A percentile compares a stretch with the other conserved stretches of the same genome.
Conservation (phyloP, 1,140 invertebrate species). For the Homarus americanus region DNA sequence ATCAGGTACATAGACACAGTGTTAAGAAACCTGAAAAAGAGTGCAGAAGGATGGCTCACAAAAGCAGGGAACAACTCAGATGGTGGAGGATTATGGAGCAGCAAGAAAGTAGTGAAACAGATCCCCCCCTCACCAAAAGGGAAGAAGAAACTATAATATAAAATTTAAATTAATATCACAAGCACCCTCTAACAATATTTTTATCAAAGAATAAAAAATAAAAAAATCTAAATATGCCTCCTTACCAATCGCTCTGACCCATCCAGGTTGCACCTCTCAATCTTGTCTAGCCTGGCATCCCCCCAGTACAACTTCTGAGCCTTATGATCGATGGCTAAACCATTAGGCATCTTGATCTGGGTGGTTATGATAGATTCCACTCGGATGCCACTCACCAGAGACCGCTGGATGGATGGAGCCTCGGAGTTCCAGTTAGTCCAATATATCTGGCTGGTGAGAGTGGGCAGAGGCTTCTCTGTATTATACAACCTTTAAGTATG, state of each 20-base stretch:
- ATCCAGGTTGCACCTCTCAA: constrained; percentile 91
- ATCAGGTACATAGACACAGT: too few species aligned
- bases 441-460: constrained; percentile 82
- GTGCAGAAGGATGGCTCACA: too few species aligned
- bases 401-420: constrained; percentile 85
- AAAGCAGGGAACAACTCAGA: too few species aligned
- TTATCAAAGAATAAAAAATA: too few species aligned
- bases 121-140: too few species aligned
- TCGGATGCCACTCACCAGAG: constrained; percentile 83
- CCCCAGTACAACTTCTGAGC: constrained; percentile 84
- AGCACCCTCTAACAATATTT: too few species aligned
- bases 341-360: constrained; percentile 91
- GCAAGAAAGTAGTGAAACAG: too few species aligned
- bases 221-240: not conserved
- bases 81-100: too few species aligned
- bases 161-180: too few species aligned
- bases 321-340: constrained; percentile 85
- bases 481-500: not conserved
- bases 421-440: constrained; percentile 91
- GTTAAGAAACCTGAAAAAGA: too few species aligned
- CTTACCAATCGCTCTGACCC: constrained; percentile 86
- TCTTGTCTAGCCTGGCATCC: constrained; percentile 84
- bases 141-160: too few species aligned
- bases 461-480: not conserved
- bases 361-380: constrained; percentile 85